A percentile compares a stretch with the other conserved stretches of the same genome.
Conservation (phyloP, 2,797 vertebrate genomes). For the Philypnodon macrostomus region DNA sequence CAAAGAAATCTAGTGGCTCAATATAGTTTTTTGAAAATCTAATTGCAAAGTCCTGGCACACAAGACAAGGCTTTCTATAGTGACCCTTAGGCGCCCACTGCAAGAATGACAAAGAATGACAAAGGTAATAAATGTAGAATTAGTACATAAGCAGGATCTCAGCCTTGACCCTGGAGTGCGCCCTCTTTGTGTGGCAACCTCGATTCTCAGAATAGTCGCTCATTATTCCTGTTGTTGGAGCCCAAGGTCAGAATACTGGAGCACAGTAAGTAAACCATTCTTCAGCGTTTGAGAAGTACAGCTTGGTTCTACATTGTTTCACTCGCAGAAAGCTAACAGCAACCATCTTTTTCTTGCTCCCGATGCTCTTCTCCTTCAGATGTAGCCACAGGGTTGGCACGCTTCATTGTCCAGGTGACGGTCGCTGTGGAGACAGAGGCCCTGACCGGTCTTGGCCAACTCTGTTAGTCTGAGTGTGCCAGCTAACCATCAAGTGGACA, state of each 20-base stretch:
- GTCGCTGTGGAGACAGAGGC: conserved; percentile 59
- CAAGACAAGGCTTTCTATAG: too few relatives aligned
- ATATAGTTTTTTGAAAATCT: too few relatives aligned
- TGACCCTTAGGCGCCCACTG: conserved; percentile 52
- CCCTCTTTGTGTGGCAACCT: conserved; percentile 53
- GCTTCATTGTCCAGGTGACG: conserved; percentile 68
- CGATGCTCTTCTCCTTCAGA: conserved; percentile 36
- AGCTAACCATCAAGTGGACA: conserved; percentile 62
- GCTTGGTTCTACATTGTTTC: neutral
- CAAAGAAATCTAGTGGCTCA: too few relatives aligned
- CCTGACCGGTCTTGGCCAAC: conserved; percentile 67
- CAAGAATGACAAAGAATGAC: too few relatives aligned
- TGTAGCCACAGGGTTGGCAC: conserved; percentile 54
- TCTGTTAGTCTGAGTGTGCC: conserved; percentile 62
- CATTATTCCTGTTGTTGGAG: conserved; percentile 54
- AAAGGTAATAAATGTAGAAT: too few relatives aligned
- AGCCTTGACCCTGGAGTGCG: conserved; percentile 54
- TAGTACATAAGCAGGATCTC: too few relatives aligned
- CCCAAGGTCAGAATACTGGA: conserved; percentile 34
- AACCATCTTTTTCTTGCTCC: neutral
- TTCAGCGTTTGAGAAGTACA: neutral
- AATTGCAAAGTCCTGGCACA: too few relatives aligned
- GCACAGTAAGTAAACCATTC: conserved; percentile 2
- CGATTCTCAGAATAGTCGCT: conserved; percentile 47
- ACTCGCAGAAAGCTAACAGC: neutral